These are phyloP conservation scores for Rhynchophorus ferrugineus DNA, from an alignment of 1,140 invertebrate genomes.

Conservation along the genomic window DNA sequence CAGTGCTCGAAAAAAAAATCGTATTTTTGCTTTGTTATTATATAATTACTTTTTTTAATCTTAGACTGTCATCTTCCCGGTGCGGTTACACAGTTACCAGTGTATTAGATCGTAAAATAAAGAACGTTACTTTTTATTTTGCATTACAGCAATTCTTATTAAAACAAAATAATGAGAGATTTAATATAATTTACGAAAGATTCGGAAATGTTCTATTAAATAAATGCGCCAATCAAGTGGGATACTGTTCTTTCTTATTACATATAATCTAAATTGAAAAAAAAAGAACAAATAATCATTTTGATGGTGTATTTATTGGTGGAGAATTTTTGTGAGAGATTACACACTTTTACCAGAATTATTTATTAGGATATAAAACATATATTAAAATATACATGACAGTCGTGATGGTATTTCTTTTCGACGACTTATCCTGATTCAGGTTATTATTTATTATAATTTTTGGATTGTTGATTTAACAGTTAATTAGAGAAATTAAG, in stretches of 20 bases:
- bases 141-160: not conserved
- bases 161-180: not conserved
- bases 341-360: not conserved
- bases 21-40: no score
- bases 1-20: not conserved
- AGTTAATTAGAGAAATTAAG: slow-evolving; percentile 12
- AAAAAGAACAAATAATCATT: not conserved
- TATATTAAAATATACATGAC: slow-evolving; percentile 10
- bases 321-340: not conserved
- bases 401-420: slow-evolving; percentile 3
- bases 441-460: slow-evolving; percentile 12
- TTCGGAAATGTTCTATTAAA: not conserved
- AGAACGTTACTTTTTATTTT: not conserved
- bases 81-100: not conserved
- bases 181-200: not conserved
- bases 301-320: not conserved
- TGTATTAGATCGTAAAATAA: not conserved
- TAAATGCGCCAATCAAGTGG: not conserved
- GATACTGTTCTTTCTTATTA: not conserved
- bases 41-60: not conserved
- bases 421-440: slow-evolving; percentile 5
- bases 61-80: no score
- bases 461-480: slow-evolving; percentile 17
- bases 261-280: not conserved
- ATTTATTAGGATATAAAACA: not conserved